phyloP scores from a whole-genome alignment of 2,113 vertebrate species.

The Anser cygnoides region DNA sequence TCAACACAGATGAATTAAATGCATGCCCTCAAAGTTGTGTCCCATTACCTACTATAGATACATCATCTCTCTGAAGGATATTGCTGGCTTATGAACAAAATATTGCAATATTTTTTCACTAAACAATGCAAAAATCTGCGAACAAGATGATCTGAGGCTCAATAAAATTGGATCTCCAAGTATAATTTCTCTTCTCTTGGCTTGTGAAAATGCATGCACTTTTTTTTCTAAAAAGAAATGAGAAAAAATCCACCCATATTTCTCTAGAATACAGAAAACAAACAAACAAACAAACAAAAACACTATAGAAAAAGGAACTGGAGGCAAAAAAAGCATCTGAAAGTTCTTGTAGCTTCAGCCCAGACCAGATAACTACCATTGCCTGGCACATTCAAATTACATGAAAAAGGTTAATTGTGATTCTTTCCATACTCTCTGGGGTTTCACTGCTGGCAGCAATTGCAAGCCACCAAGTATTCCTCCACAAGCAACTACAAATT shows the following conservation, averaged over 20 bases:
- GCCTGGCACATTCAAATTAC: constrained; percentile 33
- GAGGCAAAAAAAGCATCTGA: background rate
- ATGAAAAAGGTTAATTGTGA: constrained; percentile 44
- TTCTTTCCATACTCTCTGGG: constrained; percentile 6
- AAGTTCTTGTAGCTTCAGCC: background rate
- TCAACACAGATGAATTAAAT: background rate
- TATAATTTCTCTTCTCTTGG: background rate
- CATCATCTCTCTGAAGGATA: background rate
- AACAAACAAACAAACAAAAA: background rate
- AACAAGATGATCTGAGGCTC: background rate
- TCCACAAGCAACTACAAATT: constrained; percentile 13
- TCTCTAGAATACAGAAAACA: background rate
- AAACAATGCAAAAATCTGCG: background rate
- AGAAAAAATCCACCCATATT: background rate
- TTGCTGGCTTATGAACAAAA: background rate
- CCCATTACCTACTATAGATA: background rate
- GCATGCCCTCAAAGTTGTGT: background rate
- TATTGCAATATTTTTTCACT: background rate
- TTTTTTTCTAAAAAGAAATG: background rate
- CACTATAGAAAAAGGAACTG: background rate
- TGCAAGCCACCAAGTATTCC: background rate
- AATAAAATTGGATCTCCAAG: background rate
- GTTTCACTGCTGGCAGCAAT: constrained; percentile 28
- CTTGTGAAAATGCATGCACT: background rate
- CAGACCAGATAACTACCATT: background rate